phyloP scores from a whole-genome alignment of 92 coral and sea anemone species.

The Anthopleura xanthogrammica region DNA sequence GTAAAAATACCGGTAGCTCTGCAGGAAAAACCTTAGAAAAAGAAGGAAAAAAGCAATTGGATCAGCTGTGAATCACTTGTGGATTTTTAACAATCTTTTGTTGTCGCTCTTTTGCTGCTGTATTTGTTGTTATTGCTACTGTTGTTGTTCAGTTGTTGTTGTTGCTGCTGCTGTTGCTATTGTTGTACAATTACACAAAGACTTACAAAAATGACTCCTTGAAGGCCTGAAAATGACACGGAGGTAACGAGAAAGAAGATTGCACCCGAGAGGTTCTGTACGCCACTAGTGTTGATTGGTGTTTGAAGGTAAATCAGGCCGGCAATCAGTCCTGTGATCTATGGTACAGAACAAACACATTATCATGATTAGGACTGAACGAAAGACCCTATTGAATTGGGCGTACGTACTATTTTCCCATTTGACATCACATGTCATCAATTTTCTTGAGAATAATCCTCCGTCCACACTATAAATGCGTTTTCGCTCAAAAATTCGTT shows the following conservation, averaged over 20 bases:
- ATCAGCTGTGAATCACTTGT: not conserved
- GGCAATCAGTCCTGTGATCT: constrained; percentile 66
- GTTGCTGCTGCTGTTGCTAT: too few species aligned
- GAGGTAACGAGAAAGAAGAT: constrained; percentile 74
- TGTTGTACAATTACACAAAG: not conserved
- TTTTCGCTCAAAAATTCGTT: too few species aligned
- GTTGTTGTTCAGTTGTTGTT: not conserved
- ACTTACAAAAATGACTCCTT: constrained; percentile 93
- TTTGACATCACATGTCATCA: too few species aligned
- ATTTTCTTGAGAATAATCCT: too few species aligned
- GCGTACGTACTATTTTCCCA: too few species aligned
- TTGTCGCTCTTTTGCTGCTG: too few species aligned
- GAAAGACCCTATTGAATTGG: not conserved
- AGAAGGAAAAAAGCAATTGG: not conserved
- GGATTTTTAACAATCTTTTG: too few species aligned
- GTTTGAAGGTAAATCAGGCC: constrained; percentile 81
- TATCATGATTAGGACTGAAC: too few species aligned
- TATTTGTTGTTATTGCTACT: too few species aligned
- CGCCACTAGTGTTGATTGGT: constrained; percentile 66
- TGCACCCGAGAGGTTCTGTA: constrained; percentile 76
- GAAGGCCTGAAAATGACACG: constrained; percentile 63
- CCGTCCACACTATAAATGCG: too few species aligned
- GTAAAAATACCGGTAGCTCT: constrained; percentile 79
- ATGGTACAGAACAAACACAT: too few species aligned
- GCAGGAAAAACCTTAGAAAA: constrained; percentile 78